A percentile compares a stretch with the other conserved stretches of the same genome.
Evolutionary conservation across 2,113 vertebrate species (phyloP).

Genomic region (Helogale parvula): DNA sequence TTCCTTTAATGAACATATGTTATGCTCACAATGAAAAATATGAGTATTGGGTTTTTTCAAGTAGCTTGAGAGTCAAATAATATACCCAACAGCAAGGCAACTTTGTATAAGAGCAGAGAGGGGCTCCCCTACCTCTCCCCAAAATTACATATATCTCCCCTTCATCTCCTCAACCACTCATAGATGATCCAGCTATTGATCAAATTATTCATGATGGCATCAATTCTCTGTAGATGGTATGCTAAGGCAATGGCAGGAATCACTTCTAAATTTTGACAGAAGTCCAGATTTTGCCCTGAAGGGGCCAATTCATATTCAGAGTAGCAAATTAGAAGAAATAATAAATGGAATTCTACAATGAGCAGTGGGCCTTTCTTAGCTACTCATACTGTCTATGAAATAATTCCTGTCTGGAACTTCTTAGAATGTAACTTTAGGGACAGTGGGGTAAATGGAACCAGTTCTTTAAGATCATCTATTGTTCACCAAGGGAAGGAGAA

Average conservation of each 20-base stretch:
- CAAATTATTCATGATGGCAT: background rate
- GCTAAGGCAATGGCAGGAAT: background rate
- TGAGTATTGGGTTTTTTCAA: background rate
- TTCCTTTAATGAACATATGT: background rate
- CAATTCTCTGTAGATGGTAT: background rate
- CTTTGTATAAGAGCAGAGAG: background rate
- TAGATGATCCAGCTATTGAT: background rate
- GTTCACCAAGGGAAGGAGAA: background rate
- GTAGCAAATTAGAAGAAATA: background rate
- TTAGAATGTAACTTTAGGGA: background rate
- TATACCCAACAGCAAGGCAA: background rate
- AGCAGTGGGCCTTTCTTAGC: background rate
- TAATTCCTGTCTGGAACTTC: background rate
- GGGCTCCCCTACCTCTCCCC: too few species aligned
- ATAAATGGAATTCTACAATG: background rate
- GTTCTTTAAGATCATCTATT: background rate
- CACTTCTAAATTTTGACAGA: constrained; percentile 5
- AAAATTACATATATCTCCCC: background rate
- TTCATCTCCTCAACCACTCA: background rate
- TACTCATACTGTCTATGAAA: background rate
- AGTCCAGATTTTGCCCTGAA: constrained; percentile 30
- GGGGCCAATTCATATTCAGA: background rate
- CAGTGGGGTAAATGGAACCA: background rate
- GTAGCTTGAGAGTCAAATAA: background rate
- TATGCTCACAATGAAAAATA: background rate